Percentiles rank a stretch among this genome's conserved stretches.
Evolutionary conservation across 1,140 invertebrate genomes (phyloP).

Genomic region (Macrobrachium nipponense): DNA sequence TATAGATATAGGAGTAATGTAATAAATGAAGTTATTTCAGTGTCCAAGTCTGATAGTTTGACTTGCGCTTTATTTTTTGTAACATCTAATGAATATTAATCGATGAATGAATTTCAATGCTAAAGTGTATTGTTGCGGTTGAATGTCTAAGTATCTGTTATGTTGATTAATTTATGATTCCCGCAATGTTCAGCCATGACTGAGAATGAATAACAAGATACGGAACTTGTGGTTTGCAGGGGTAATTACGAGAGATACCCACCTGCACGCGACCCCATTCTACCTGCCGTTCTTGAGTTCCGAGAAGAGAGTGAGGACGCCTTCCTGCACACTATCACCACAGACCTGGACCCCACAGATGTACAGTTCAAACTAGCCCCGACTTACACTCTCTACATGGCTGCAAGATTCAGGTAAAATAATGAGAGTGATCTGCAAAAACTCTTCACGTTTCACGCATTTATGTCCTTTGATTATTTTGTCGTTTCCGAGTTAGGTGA

Average conservation of each 20-base stretch:
- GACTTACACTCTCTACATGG: conserved; percentile 94
- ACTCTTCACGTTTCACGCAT: too few species aligned
- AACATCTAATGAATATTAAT: too few species aligned
- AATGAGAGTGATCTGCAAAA: conserved; percentile 65
- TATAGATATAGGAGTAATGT: too few species aligned
- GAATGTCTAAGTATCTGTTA: too few species aligned
- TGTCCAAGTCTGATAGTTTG: too few species aligned
- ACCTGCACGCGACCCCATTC: conserved; percentile 83
- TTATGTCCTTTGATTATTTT: too few species aligned
- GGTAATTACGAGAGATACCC: conserved; percentile 73
- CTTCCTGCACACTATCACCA: conserved; percentile 87
- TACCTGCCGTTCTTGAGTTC: conserved; percentile 94
- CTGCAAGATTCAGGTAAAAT: conserved; percentile 73
- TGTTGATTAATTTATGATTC: too few species aligned
- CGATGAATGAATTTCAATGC: too few species aligned
- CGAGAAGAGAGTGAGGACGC: conserved; percentile 93
- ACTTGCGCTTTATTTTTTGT: too few species aligned
- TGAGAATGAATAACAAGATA: not conserved
- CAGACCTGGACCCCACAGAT: conserved; percentile 80
- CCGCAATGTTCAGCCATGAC: too few species aligned
- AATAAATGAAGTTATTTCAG: too few species aligned
- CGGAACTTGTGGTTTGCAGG: conserved; percentile 54
- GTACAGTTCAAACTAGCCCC: conserved; percentile 82
- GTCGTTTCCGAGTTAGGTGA: not conserved
- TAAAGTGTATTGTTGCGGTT: too few species aligned